Conservation (phyloP, 2,888 invertebrate species). For the Eupithecia centaureata region DNA sequence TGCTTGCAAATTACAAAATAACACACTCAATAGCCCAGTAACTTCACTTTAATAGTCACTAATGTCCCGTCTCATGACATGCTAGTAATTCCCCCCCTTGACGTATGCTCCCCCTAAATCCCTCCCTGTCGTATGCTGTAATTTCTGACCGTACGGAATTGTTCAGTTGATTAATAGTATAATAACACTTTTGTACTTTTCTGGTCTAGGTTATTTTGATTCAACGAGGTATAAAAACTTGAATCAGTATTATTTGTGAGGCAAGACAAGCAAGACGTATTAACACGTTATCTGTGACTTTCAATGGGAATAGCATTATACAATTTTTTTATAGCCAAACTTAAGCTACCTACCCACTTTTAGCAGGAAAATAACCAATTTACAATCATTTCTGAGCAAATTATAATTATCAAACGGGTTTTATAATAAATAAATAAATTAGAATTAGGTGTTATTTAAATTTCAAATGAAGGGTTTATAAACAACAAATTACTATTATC, state of each 20-base stretch:
- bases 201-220: neutral
- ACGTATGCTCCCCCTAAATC: constrained; percentile 6
- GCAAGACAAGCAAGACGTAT: too few species aligned
- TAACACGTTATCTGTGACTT: too few species aligned
- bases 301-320: too few species aligned
- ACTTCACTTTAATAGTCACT: constrained; percentile 29
- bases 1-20: constrained; percentile 31
- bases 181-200: constrained; percentile 14
- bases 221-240: neutral
- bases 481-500: too few species aligned
- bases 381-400: too few species aligned
- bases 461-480: too few species aligned
- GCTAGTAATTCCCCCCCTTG: constrained; percentile 13
- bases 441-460: too few species aligned
- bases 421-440: too few species aligned
- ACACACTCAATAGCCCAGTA: constrained; percentile 25
- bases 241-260: neutral
- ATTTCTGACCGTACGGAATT: constrained; percentile 43
- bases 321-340: too few species aligned
- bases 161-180: constrained; percentile 47
- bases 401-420: too few species aligned
- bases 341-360: too few species aligned
- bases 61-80: constrained; percentile 18
- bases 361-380: too few species aligned
- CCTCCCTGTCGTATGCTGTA: constrained; percentile 25